Percentiles rank a stretch among this genome's conserved stretches.
These are phyloP conservation scores for Sialis lutaria DNA, from an alignment of 2,888 invertebrate species.

Conservation along the genomic window DNA sequence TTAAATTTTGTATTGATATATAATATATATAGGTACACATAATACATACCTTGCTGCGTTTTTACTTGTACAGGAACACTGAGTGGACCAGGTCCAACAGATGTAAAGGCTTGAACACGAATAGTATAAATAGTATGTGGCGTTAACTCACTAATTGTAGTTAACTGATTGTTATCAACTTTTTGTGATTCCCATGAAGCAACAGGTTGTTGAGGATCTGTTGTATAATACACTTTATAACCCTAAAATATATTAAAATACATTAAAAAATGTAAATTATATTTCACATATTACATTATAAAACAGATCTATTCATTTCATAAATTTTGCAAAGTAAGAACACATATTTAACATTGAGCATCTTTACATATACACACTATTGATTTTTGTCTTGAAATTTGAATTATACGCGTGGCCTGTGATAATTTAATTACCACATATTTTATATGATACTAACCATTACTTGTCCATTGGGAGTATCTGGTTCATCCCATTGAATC, in stretches of 20 bases:
- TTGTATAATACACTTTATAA: constrained; percentile 94
- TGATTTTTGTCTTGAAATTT: too few species aligned
- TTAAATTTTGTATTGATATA: not conserved
- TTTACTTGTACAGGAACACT: constrained; percentile 95
- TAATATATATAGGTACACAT: not conserved
- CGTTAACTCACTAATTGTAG: constrained; percentile 81
- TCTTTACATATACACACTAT: too few species aligned
- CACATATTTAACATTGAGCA: too few species aligned
- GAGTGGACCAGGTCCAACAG: constrained; percentile 87
- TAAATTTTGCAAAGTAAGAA: too few species aligned
- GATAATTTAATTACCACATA: constrained; percentile 4
- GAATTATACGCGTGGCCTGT: not conserved
- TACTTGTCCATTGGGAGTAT: constrained; percentile 93
- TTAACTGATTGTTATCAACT: constrained; percentile 84
- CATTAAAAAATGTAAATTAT: not conserved
- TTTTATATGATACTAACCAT: constrained; percentile 46
- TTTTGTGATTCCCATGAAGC: constrained; percentile 86
- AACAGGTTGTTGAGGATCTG: constrained; percentile 68
- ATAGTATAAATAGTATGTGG: constrained; percentile 91
- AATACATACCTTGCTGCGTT: constrained; percentile 73
- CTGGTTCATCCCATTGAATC: constrained; percentile 96
- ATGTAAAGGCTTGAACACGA: constrained; percentile 82
- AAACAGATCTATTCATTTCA: too few species aligned
- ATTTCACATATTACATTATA: too few species aligned
- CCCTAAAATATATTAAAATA: constrained; percentile 41